Base-by-base conservation (phyloP, 2,797 vertebrate species). In the Malacoctenus gilli region DNA sequence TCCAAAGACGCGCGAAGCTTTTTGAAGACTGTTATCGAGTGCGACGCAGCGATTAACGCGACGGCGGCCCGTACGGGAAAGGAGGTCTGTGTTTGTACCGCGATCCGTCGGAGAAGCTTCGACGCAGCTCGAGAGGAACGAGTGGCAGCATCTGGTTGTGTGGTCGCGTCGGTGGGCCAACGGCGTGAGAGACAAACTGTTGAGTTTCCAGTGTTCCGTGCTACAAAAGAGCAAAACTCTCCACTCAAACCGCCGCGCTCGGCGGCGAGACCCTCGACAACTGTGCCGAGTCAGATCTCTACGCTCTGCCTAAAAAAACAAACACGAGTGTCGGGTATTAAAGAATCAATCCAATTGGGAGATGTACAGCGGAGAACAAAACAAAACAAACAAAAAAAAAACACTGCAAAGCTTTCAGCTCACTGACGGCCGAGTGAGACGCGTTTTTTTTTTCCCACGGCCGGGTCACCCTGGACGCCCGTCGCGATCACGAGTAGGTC, bases 351-450 rank as follows among this genome's bases (percentile, higher is more conserved):
- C 38, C 22, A 53, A 43, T 71, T 47, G 52, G 68, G 53, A 58
- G 21, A 53, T 40, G 57, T 63, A 74, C 37, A 59, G 54, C 47
- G 57, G 38, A 43, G 46, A 79, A 68, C 15, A 10, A 23, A 72
- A 28, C 8, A 10, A 32, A 32, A 73, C 6, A 43, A 25, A 28
- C 10, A 2, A 32, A 32, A 73, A 65, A 14, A 41, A 75, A 52
- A 75, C 63, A 83, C 72, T 70, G 56, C 74, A 72, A 80, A 80
- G 72, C 76, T 70, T 85, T 28, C 71, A 59, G 67, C 41, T 44
- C 50, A 32, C 42, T 36, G 60, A 80, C 25, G 19, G 51, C 62
- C 54, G 74, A 77, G 74, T 32, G 62, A 68, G 66, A 75, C 13
- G 56, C 54, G 31, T 46, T 55, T 39, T 51, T 41, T 16, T 35